Conservation (phyloP, 37 sponge, comb jelly and placozoan genomes). For the Cliona cf. orientalis region DNA sequence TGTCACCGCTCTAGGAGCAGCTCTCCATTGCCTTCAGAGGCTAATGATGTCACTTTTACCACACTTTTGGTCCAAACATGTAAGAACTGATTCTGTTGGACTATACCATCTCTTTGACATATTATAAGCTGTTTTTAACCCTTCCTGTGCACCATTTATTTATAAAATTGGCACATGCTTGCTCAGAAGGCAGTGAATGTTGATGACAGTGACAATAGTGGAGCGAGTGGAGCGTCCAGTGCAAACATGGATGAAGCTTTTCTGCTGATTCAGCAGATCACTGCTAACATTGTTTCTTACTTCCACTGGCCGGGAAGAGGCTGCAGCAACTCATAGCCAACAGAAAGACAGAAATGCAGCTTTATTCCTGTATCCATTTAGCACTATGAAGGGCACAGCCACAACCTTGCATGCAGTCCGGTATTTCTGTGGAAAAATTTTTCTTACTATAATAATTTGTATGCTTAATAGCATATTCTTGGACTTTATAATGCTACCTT, state of each 20-base stretch:
- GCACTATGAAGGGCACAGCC: too few relatives aligned
- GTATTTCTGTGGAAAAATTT: too few relatives aligned
- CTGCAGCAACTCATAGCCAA: conserved; percentile 37
- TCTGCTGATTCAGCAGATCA: conserved; percentile 55
- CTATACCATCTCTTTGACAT: too few relatives aligned
- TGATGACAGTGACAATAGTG: conserved; percentile 7
- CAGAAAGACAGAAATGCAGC: conserved; percentile 55
- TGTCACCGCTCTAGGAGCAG: too few relatives aligned
- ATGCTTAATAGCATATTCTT: too few relatives aligned
- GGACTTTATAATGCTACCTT: too few relatives aligned
- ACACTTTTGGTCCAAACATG: conserved; percentile 68
- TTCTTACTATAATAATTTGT: neutral
- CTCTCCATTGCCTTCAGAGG: conserved; percentile 60
- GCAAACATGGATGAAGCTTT: conserved; percentile 40
- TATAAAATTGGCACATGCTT: conserved; percentile 17
- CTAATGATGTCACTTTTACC: conserved; percentile 67
- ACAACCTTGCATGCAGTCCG: too few relatives aligned
- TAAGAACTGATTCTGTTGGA: too few relatives aligned
- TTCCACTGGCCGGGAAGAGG: conserved; percentile 45
- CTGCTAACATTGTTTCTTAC: conserved; percentile 69
- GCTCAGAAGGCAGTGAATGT: conserved; percentile 5
- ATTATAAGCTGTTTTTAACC: too few relatives aligned
- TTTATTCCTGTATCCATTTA: conserved; percentile 36
- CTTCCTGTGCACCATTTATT: neutral
- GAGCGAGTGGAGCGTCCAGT: too few relatives aligned